Base-by-base conservation (phyloP, 2,888 invertebrate species). In the Agrochola lychnidis region DNA sequence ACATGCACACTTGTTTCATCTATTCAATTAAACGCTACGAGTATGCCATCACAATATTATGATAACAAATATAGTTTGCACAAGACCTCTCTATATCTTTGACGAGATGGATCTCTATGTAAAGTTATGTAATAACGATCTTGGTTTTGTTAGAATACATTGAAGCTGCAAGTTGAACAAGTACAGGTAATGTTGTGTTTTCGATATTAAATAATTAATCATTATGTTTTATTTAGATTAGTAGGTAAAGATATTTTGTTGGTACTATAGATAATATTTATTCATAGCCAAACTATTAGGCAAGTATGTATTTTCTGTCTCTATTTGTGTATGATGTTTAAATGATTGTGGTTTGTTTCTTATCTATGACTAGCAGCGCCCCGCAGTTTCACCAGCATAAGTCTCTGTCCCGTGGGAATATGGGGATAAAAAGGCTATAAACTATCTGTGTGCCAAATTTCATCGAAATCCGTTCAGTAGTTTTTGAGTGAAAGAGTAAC, bases 1-100 rank as follows among this genome's bases (percentile, higher is more conserved):
- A 79, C 86, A 83, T 85, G 76, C 76, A 63, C 72, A 57, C 76
- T 84, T 79, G 80, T 82, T 83, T 85, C 87, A 88, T 90, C 87
- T 82, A 77, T 82, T 81, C 69, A 82, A 79, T 83, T 87, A 87
- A 81, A 85, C 78, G 64, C 64, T 57, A 56, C 72, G 72, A 64
- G 82, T 72, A 70, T 70, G 73, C 69, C 74, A 78, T 80, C 78
- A 80, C 70, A 78, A 79, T 78, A 76, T 81, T 83, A 61, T 86
- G 78, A 83, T 74, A 83, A 63, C 69, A 59, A 76, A 73, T 76
- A 76, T 62, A 77, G 71, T 74, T 82, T 53, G 85, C 62, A 61
- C 61, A 45, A 76, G 51, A 73, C n/a, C 48, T 68, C 70, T 42
- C 48, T 63, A 42, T 51, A 70, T 63, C 64, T 82, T n/a, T 69